These are phyloP conservation scores for Ctenopoma kingsleyae DNA, from an alignment of 2,797 vertebrate genomes.

Conservation along the genomic window DNA sequence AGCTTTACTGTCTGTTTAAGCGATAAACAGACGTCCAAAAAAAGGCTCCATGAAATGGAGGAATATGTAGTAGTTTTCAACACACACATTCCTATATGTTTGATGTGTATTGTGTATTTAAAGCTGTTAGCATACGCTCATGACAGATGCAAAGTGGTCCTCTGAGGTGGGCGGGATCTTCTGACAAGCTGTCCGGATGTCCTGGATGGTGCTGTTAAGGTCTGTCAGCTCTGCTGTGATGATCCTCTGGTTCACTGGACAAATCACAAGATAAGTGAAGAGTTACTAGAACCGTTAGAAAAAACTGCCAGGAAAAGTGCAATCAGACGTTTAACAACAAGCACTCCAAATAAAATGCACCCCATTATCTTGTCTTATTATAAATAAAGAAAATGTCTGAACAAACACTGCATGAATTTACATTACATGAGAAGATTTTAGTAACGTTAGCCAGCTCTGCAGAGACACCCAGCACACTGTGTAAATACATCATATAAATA, in stretches of 20 bases:
- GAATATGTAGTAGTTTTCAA: neutral
- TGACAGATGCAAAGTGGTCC: constrained; percentile 92
- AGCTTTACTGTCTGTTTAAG: too few relatives aligned
- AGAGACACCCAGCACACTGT: neutral
- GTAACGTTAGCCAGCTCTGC: neutral
- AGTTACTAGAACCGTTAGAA: neutral
- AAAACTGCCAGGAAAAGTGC: neutral
- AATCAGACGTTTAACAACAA: constrained; percentile 1
- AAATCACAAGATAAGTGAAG: neutral
- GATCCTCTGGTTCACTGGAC: constrained; percentile 92
- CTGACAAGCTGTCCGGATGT: constrained; percentile 92
- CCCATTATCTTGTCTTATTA: neutral
- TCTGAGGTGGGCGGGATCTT: constrained; percentile 89
- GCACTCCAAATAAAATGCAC: neutral
- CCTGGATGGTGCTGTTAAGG: constrained; percentile 91
- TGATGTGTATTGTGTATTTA: neutral
- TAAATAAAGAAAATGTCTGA: neutral
- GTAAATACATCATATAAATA: neutral
- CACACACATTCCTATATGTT: neutral
- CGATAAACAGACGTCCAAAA: too few relatives aligned
- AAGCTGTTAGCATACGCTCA: constrained; percentile 90
- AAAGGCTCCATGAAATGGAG: too few relatives aligned
- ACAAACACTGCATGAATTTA: constrained; percentile 7
- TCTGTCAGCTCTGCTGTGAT: constrained; percentile 92
- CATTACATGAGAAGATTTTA: neutral